phyloP scores from a whole-genome alignment of 2,888 invertebrate genomes.

The Eilema caniola region DNA sequence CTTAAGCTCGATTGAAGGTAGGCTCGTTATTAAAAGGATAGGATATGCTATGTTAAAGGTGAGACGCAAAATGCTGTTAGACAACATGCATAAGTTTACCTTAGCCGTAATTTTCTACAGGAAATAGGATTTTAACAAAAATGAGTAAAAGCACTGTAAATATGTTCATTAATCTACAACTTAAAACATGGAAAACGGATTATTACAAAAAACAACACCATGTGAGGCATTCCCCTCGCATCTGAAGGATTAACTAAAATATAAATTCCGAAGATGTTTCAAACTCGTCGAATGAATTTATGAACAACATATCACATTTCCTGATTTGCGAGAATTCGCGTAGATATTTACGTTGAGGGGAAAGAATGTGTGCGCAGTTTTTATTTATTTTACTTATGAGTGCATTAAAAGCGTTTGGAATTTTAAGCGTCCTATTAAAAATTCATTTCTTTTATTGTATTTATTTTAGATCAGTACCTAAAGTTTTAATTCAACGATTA shows the following conservation, averaged over 20 bases:
- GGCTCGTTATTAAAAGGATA: too few species aligned
- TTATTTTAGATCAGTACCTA: neutral
- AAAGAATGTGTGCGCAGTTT: conserved; percentile 20
- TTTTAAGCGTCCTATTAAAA: neutral
- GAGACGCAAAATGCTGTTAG: neutral
- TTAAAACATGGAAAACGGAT: neutral
- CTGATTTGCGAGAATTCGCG: conserved; percentile 41
- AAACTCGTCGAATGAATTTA: conserved; percentile 66
- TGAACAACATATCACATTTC: conserved; percentile 58
- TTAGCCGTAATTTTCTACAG: too few species aligned
- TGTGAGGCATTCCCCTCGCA: conserved; percentile 35
- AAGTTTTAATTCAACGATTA: neutral
- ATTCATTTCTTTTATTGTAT: neutral
- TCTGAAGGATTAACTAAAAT: conserved; percentile 59
- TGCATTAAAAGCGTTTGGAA: neutral
- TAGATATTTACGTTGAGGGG: conserved; percentile 29
- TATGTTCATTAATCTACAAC: neutral
- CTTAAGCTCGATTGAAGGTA: too few species aligned
- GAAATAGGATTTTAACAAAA: neutral
- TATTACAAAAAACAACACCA: conserved; percentile 43
- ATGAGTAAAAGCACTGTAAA: neutral
- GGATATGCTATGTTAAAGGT: too few species aligned
- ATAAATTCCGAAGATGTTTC: conserved; percentile 62
- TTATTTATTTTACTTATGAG: conserved; percentile 19
- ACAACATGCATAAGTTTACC: neutral